Evolutionary conservation across 2,113 vertebrate species (phyloP).

Genomic region (Dromiciops gliroides): DNA sequence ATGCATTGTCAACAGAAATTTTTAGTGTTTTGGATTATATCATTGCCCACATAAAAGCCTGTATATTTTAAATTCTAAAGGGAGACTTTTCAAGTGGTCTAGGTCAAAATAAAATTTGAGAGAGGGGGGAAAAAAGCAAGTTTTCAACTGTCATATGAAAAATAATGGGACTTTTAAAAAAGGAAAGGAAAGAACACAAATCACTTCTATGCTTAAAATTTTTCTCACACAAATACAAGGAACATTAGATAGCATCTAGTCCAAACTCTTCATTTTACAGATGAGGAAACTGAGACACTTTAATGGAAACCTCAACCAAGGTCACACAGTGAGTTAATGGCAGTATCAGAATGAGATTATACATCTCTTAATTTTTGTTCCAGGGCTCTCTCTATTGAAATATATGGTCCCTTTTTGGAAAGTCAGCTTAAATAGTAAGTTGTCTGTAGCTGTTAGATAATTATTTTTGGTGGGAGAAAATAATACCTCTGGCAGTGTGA

Average conservation of each 20-base stretch:
- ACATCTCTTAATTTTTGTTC: not conserved
- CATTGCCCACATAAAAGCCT: conserved; percentile 66
- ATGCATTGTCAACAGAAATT: conserved; percentile 59
- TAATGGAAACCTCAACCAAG: not conserved
- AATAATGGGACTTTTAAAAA: not conserved
- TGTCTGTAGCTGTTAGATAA: not conserved
- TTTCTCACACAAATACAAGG: not conserved
- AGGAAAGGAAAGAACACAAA: not conserved
- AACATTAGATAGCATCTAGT: not conserved
- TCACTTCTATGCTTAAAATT: not conserved
- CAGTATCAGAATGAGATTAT: not conserved
- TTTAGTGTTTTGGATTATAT: conserved; percentile 69
- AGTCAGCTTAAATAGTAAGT: no score
- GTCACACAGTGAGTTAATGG: not conserved
- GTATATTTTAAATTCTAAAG: conserved; percentile 55
- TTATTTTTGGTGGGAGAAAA: not conserved
- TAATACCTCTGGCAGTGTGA: not conserved
- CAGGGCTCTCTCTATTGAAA: not conserved
- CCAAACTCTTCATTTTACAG: not conserved
- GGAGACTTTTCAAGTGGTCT: conserved; percentile 47
- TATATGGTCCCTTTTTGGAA: not conserved
- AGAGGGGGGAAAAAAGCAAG: conserved; percentile 36
- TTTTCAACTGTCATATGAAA: not conserved
- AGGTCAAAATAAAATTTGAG: conserved; percentile 51
- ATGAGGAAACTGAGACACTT: not conserved